Conservation (phyloP, 1,140 invertebrate species). For the Heliconius nattereri region DNA sequence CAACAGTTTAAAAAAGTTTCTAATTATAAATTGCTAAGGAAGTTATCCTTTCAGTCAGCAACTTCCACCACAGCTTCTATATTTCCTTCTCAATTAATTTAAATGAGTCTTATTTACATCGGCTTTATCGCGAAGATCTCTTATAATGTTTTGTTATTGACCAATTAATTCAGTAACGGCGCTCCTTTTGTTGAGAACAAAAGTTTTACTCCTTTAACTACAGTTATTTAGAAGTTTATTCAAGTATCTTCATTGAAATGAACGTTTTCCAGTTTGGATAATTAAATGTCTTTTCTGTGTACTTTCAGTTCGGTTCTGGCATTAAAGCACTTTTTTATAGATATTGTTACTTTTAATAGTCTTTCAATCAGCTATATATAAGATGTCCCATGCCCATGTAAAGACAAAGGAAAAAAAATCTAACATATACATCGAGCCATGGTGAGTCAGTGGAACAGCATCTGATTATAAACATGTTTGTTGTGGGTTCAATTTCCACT, state of each 20-base stretch:
- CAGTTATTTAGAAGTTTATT: conserved; percentile 21
- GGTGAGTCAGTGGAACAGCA: too few relatives aligned
- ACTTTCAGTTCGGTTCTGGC: not conserved
- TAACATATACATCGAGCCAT: too few relatives aligned
- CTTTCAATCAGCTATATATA: not conserved
- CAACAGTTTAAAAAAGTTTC: not conserved
- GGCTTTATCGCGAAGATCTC: not conserved
- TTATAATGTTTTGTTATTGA: conserved; percentile 18
- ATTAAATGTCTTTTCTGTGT: conserved; percentile 6
- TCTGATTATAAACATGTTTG: too few relatives aligned
- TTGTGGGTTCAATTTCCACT: too few relatives aligned
- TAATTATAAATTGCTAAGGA: not conserved
- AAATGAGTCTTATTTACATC: conserved; percentile 9
- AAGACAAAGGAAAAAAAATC: too few relatives aligned
- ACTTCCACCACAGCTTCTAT: not conserved
- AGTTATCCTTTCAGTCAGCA: not conserved
- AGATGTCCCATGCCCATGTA: too few relatives aligned
- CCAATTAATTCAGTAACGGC: conserved; percentile 24
- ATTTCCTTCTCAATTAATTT: not conserved
- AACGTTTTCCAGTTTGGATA: conserved; percentile 17
- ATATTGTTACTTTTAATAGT: too few relatives aligned
- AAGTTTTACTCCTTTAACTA: conserved; percentile 23
- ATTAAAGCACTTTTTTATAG: not conserved
- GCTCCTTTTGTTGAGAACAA: conserved; percentile 19
- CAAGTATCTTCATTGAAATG: conserved; percentile 16